phyloP scores from a whole-genome alignment of 2,797 vertebrate genomes.

The Channa striata region DNA sequence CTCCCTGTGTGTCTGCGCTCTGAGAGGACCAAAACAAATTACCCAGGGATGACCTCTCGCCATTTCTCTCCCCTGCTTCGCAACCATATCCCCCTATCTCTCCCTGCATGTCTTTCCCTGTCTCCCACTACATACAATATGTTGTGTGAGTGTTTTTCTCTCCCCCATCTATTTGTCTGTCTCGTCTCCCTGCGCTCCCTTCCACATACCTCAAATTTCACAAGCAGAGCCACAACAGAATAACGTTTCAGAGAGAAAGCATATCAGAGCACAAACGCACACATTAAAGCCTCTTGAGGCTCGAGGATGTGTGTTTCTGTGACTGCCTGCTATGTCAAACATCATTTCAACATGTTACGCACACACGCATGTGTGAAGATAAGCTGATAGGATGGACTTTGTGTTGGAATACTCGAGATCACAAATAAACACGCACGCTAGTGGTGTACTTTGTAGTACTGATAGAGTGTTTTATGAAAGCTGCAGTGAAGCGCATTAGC shows the following conservation, averaged over 20 bases:
- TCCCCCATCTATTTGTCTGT: slow-evolving; percentile 31
- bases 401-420: slow-evolving; percentile 42
- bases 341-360: slow-evolving; percentile 36
- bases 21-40: slow-evolving; percentile 87
- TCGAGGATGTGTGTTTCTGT: slow-evolving; percentile 19
- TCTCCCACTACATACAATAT: slow-evolving; percentile 64
- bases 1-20: slow-evolving; percentile 81
- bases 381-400: slow-evolving; percentile 53
- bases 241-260: slow-evolving; percentile 30
- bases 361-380: slow-evolving; percentile 43
- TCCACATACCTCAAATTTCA: slow-evolving; percentile 34
- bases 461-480: slow-evolving; percentile 64
- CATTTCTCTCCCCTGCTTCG: slow-evolving; percentile 66
- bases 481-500: slow-evolving; percentile 68
- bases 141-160: slow-evolving; percentile 58
- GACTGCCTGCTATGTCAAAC: slow-evolving; percentile 45
- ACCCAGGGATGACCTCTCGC: slow-evolving; percentile 84
- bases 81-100: slow-evolving; percentile 57
- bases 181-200: slow-evolving; percentile 20
- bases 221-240: slow-evolving; percentile 16
- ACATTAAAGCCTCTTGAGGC: slow-evolving; percentile 42
- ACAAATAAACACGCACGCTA: slow-evolving; percentile 33
- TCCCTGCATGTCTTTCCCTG: slow-evolving; percentile 49
- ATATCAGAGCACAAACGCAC: slow-evolving; percentile 8
- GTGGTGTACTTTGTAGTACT: slow-evolving; percentile 40